Evolutionary conservation across 1,140 invertebrate genomes (phyloP).

Genomic region (Varroa destructor): DNA sequence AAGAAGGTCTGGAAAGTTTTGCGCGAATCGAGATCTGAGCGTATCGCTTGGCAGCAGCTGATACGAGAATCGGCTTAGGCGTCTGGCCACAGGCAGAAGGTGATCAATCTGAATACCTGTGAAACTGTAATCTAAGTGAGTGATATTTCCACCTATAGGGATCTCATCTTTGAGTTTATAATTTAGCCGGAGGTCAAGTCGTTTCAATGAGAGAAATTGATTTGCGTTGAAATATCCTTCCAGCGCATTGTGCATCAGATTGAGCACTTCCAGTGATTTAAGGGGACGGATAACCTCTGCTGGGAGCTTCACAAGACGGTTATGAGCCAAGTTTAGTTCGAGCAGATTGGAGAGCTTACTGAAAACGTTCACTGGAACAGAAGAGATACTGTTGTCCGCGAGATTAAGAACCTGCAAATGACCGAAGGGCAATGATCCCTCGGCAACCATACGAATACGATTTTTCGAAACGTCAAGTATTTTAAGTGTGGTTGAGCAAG

Average conservation of each 20-base stretch:
- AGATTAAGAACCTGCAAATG: neutral
- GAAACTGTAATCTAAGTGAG: conserved; percentile 3
- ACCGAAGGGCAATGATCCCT: neutral
- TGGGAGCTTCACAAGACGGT: neutral
- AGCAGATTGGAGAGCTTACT: neutral
- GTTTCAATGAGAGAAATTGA: neutral
- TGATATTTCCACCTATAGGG: neutral
- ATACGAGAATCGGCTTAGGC: conserved; percentile 1
- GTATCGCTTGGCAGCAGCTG: conserved; percentile 3
- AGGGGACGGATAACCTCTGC: neutral
- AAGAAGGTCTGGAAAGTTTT: conserved; percentile 14
- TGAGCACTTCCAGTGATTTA: neutral
- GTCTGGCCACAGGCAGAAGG: neutral
- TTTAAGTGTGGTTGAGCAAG: neutral
- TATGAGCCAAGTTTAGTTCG: conserved; percentile 7
- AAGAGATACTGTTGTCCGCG: neutral
- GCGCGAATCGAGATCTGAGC: neutral
- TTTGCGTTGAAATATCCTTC: conserved; percentile 5
- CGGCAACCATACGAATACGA: neutral
- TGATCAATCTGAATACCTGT: neutral
- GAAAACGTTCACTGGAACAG: neutral
- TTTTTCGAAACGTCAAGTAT: conserved; percentile 23
- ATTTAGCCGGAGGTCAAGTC: conserved; percentile 8
- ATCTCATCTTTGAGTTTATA: neutral
- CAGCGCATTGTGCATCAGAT: conserved; percentile 9